phyloP scores from a whole-genome alignment of 2,888 invertebrate genomes.

The Caenorhabditis parvicauda region DNA sequence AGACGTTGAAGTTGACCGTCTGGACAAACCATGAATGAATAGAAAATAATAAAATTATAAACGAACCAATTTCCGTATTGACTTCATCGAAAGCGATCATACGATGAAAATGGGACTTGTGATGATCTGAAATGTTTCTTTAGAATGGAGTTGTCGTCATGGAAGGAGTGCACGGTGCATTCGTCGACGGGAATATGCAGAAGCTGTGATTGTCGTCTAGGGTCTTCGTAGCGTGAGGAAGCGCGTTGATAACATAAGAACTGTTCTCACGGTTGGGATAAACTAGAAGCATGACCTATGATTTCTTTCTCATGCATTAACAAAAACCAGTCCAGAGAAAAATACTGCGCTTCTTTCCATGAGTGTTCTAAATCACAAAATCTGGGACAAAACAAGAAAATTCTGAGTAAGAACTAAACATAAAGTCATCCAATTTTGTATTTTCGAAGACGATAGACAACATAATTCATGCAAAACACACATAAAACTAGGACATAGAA shows the following conservation, averaged over 20 bases:
- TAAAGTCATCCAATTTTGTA: not conserved
- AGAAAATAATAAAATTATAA: not conserved
- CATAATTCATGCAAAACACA: too few relatives aligned
- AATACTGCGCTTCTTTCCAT: too few relatives aligned
- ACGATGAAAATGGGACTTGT: slow-evolving; percentile 50
- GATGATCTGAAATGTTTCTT: slow-evolving; percentile 41
- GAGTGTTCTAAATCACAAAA: too few relatives aligned
- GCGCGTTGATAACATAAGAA: too few relatives aligned
- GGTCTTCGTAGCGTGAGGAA: too few relatives aligned
- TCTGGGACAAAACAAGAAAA: not conserved
- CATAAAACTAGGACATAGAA: too few relatives aligned
- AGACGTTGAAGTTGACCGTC: slow-evolving; percentile 47
- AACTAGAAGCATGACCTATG: too few relatives aligned
- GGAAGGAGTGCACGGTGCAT: not conserved
- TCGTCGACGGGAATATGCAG: not conserved
- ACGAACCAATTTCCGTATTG: slow-evolving; percentile 46
- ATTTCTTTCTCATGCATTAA: too few relatives aligned
- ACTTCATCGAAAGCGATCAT: slow-evolving; percentile 60
- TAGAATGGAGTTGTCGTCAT: not conserved
- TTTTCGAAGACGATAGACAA: too few relatives aligned
- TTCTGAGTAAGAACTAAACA: not conserved
- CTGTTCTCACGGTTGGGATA: too few relatives aligned
- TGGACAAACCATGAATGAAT: not conserved
- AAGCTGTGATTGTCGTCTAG: too few relatives aligned
- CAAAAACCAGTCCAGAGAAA: too few relatives aligned